These are phyloP conservation scores for Coilia nasus DNA, from an alignment of 2,797 vertebrate species.

Conservation along the genomic window DNA sequence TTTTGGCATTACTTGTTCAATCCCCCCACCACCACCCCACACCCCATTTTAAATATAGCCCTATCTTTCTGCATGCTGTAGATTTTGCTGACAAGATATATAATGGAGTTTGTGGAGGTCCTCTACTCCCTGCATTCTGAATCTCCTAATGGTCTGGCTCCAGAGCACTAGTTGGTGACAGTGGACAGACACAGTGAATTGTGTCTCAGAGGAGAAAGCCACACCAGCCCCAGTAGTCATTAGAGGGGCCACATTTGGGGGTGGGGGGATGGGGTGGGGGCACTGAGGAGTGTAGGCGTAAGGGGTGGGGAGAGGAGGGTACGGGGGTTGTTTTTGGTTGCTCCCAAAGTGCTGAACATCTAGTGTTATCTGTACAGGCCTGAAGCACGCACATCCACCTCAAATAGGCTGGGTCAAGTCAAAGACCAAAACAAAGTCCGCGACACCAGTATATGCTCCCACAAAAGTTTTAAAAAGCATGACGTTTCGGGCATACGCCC, in stretches of 20 bases:
- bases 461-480: no score
- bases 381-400: no score
- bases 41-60: conserved; percentile 16
- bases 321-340: neutral
- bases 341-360: conserved; percentile 8
- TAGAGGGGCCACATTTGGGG: conserved; percentile 19
- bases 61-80: neutral
- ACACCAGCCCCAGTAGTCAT: conserved; percentile 20
- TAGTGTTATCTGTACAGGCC: no score
- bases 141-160: neutral
- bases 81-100: conserved; percentile 21
- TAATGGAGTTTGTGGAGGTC: conserved; percentile 4
- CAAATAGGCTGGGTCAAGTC: no score
- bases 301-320: neutral
- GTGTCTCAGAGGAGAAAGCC: conserved; percentile 20
- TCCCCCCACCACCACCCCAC: neutral
- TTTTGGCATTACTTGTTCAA: conserved; percentile 7
- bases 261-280: neutral
- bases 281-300: neutral
- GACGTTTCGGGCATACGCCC: no score
- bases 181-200: conserved; percentile 26
- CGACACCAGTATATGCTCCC: no score
- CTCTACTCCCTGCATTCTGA: conserved; percentile 7
- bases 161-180: conserved; percentile 16
- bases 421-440: no score